phyloP scores from a whole-genome alignment of 2,113 vertebrate genomes.

The Anoura caudifer region DNA sequence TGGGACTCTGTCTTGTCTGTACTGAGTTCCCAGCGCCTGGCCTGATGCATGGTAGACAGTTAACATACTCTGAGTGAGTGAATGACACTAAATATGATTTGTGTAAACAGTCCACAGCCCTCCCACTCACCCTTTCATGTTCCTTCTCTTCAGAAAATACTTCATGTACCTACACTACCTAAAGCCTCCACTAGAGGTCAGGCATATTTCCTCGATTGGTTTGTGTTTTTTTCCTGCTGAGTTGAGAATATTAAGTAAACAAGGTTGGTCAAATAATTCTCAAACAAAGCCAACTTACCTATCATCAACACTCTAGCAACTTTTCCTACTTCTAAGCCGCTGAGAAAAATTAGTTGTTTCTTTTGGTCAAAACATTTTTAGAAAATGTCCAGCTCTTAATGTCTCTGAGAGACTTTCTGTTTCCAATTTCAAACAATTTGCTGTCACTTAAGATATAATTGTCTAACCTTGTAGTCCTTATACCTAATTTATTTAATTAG shows the following conservation, averaged over 20 bases:
- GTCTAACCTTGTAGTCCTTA: conserved; percentile 62
- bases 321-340: neutral
- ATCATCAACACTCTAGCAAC: neutral
- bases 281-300: conserved; percentile 6
- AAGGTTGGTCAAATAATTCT: conserved; percentile 32
- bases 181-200: conserved; percentile 60
- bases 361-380: conserved; percentile 26
- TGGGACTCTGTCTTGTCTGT: neutral
- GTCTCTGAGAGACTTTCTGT: neutral
- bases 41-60: neutral
- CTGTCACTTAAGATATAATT: conserved; percentile 38
- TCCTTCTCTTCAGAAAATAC: neutral
- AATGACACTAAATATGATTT: neutral
- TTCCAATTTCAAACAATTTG: conserved; percentile 48
- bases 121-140: neutral
- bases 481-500: conserved; percentile 63
- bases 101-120: neutral
- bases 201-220: conserved; percentile 2
- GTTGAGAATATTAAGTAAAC: conserved; percentile 7
- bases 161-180: neutral
- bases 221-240: neutral
- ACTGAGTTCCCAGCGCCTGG: neutral
- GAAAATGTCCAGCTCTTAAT: neutral
- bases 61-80: neutral
- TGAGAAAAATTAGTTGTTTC: conserved; percentile 19